Evolutionary conservation across 2,888 invertebrate species (phyloP), one percentile per base, ranked within the genome.

Genomic region (Phasia obesa): DNA sequence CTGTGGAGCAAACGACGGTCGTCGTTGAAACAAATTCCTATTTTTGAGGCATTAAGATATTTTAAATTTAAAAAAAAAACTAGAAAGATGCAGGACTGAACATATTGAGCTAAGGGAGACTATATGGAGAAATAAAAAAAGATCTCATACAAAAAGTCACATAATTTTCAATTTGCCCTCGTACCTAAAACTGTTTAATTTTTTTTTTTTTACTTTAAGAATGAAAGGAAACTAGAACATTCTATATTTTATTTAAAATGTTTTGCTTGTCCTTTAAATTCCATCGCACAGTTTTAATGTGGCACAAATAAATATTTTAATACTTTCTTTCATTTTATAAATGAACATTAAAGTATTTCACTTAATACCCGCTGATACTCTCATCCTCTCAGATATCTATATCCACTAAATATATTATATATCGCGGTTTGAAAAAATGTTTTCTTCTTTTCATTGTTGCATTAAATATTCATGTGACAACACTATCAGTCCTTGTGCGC

Each of bases 401-500:
- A 7, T 7, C 4, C n/a, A 51, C 17, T 23, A 23, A n/a, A 5
- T n/a, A 38, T 44, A n/a, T 60, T 2, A 47, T 44, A 31, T 70
- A 44, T 35, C 49, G 69, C 51, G 69, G 51, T 76, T 76, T 7
- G 47, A 74, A 64, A 55, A 44, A 4, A 6, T 73, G 27, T 51
- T 17, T 21, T 31, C 21, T 53, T 19, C 38, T 27, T 23, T 64
- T 55, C 31, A 64, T 44, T 15, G 27, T 42, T n/a, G 19, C 51
- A 76, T 76, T 49, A 76, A 76, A 69, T 44, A 76, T 76, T 76
- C 76, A 76, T 69, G 42, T 53, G 76, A 76, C 76, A 69, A 53
- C 51, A 31, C 7, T 57, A 49, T 47, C 11, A 60, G 19, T 19
- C 15, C 13, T 42, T 42, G 19, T 35, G 51, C 35, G 23, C 0